Conservation (phyloP, 2,113 vertebrate species). For the Chiloscyllium plagiosum region DNA sequence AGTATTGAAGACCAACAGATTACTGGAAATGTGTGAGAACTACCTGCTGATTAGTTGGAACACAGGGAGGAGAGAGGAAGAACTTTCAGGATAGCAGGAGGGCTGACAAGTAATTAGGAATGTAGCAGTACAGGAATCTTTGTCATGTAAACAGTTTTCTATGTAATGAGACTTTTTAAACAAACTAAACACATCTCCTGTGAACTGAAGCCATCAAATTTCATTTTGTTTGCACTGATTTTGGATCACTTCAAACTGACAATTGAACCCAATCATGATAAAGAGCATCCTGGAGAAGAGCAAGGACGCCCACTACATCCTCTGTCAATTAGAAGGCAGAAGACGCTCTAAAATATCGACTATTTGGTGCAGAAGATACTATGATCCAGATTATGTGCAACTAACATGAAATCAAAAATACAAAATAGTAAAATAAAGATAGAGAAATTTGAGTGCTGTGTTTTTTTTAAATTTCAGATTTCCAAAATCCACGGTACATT, state of each 20-base stretch:
- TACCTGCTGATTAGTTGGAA: not conserved
- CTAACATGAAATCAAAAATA: not conserved
- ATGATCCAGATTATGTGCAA: not conserved
- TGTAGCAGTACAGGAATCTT: not conserved
- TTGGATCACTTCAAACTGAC: not conserved
- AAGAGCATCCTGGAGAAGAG: not conserved
- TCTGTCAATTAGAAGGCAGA: not conserved
- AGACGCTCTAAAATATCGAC: not conserved
- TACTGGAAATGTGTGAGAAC: too few species aligned
- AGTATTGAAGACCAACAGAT: not conserved
- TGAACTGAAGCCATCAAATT: not conserved
- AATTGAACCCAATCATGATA: not conserved
- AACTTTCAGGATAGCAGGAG: not conserved
- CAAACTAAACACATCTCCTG: not conserved
- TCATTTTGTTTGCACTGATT: not conserved
- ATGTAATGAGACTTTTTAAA: not conserved
- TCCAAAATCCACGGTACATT: not conserved
- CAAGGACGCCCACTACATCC: not conserved
- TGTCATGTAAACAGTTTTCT: not conserved
- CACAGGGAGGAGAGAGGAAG: not conserved
- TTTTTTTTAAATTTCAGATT: not conserved
- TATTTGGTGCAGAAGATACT: not conserved
- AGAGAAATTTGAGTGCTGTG: not conserved
- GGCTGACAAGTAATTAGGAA: not conserved
- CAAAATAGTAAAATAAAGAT: not conserved